phyloP scores from a whole-genome alignment of 2,113 vertebrate genomes.

The Eudorcas thomsonii region DNA sequence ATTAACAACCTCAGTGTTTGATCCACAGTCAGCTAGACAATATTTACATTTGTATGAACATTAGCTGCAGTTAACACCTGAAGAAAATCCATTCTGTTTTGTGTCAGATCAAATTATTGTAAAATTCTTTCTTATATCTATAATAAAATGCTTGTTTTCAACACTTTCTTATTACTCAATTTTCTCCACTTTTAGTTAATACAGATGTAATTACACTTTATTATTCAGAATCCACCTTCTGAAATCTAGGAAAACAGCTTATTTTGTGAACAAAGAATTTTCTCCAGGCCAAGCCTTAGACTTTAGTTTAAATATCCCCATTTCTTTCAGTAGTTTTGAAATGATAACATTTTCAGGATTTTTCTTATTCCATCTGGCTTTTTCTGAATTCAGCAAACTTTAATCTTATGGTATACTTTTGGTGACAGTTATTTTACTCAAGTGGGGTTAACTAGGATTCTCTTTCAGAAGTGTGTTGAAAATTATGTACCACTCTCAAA shows the following conservation, averaged over 20 bases:
- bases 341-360: not conserved
- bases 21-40: not conserved
- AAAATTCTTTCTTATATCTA: not conserved
- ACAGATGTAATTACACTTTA: not conserved
- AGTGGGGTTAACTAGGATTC: not conserved
- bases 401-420: not conserved
- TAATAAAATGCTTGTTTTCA: not conserved
- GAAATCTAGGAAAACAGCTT: not conserved
- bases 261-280: not conserved
- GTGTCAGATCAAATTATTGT: not conserved
- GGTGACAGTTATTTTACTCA: not conserved
- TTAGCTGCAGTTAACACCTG: not conserved
- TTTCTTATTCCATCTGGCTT: not conserved
- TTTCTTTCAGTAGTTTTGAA: not conserved
- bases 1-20: not conserved
- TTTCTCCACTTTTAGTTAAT: not conserved
- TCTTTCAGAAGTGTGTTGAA: not conserved
- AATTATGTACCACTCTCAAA: not conserved
- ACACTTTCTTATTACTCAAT: not conserved
- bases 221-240: not conserved
- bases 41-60: not conserved
- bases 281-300: not conserved
- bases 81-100: not conserved
- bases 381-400: not conserved
- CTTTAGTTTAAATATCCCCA: not conserved